Evolutionary conservation across 2,113 vertebrate genomes (phyloP), one percentile per base, ranked within the genome.

Genomic region (Polypterus bichir): DNA sequence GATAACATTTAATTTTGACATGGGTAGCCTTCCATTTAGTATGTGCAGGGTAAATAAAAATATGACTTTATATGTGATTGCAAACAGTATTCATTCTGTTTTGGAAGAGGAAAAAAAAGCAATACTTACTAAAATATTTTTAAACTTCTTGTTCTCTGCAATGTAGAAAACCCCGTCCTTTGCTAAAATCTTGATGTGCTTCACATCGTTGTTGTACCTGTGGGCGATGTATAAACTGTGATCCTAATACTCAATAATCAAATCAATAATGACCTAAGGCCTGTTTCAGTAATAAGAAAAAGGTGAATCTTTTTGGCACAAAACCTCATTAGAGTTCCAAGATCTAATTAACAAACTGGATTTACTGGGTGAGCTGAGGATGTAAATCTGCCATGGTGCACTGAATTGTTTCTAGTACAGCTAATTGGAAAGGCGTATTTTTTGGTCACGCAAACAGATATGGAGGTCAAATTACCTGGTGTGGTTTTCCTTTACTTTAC

Each of bases 151-250:
- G 80, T 97, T 97, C 86, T 98, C 94, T 47, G 96, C 89, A 74
- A 98, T 98, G 86, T 93, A 84, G 80, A 97, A 97, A 83, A 82
- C 86, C 71, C 89, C 86, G 70, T 97, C 92, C 82, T 85, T 93
- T 76, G 92, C 89, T 88, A 98, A 85, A 87, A 98, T 97, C 89
- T 93, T 97, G 85, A 98, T 98, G 87, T 98, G 96, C 76, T 98
- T 98, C 86, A 97, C 94, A 83, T 97, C 96, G 1, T 94, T 94
- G 88, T 94, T 97, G 81, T 93, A 97, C 93, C 96, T 98, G 89
- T 78, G 72, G 89, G 87, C 82, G 83, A 91, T 80, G 86, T 90
- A 90, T 90, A 92, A 87, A 85, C 88, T 88, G 88, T 90, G 86
- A 91, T 89, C 89, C 88, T 89, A 92, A 92, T 94, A 90, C 88